phyloP scores from a whole-genome alignment of 2,113 vertebrate genomes.

The Phylloscopus trochilus region DNA sequence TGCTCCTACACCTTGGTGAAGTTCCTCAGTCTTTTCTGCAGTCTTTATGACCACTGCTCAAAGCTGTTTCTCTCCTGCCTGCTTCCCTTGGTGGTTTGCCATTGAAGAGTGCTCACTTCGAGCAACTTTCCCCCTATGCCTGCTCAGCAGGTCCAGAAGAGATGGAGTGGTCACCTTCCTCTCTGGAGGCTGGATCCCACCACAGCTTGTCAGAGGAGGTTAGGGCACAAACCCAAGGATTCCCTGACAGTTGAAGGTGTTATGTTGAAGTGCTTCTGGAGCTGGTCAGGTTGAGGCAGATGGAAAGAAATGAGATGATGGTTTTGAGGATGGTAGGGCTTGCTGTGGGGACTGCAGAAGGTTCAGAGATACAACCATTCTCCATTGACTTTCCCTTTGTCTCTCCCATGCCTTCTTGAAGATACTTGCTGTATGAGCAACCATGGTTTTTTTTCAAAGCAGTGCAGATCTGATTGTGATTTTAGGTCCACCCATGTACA shows the following conservation, averaged over 20 bases:
- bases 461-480: neutral
- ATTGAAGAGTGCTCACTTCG: neutral
- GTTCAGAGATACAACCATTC: neutral
- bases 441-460: neutral
- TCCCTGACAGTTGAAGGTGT: neutral
- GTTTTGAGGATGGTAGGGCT: neutral
- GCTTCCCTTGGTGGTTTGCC: neutral
- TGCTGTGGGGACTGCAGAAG: neutral
- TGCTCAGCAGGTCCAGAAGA: neutral
- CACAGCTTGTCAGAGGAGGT: neutral
- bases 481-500: neutral
- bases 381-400: neutral
- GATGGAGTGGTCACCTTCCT: neutral
- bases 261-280: neutral
- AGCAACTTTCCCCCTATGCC: neutral
- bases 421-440: neutral
- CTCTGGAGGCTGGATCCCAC: neutral
- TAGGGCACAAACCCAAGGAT: neutral
- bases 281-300: neutral
- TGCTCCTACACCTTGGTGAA: neutral
- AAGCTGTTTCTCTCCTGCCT: neutral
- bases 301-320: neutral
- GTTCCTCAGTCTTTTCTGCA: neutral
- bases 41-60: neutral
- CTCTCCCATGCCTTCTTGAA: neutral